Conservation (phyloP, 1,140 invertebrate genomes). For the Caerostris darwini region DNA sequence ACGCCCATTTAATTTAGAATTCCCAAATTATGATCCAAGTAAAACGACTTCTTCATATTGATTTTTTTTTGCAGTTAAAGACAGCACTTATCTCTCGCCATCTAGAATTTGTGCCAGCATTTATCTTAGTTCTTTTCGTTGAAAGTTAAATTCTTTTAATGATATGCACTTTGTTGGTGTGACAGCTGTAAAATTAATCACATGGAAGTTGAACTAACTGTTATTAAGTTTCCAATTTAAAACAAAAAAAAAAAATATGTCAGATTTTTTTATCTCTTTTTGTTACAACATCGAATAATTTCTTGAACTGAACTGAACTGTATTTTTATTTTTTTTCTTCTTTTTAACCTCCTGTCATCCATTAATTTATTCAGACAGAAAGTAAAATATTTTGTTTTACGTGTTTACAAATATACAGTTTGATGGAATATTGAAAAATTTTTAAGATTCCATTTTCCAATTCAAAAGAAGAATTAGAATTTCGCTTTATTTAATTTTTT, state of each 20-base stretch:
- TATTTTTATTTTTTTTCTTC: not conserved
- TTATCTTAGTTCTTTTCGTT: not conserved
- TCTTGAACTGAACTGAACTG: not conserved
- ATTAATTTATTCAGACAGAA: slow-evolving; percentile 42
- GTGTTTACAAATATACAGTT: slow-evolving; percentile 13
- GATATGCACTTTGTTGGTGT: slow-evolving; percentile 45
- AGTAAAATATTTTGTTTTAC: slow-evolving; percentile 27
- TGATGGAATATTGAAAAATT: not conserved
- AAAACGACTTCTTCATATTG: not conserved
- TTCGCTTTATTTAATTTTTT: not conserved
- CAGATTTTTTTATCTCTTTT: not conserved
- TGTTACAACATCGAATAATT: slow-evolving; percentile 6
- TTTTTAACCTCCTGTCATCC: not conserved
- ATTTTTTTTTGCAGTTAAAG: slow-evolving; percentile 6
- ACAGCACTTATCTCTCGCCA: slow-evolving; percentile 31
- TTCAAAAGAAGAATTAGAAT: not conserved
- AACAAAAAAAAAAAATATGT: not conserved
- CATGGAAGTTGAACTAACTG: slow-evolving; percentile 39
- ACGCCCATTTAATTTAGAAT: slow-evolving; percentile 15
- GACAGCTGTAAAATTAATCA: slow-evolving; percentile 70
- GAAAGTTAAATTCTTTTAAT: slow-evolving; percentile 55
- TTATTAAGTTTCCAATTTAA: slow-evolving; percentile 44
- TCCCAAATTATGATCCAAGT: slow-evolving; percentile 4
- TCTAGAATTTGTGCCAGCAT: not conserved
- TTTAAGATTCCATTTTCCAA: not conserved